These are phyloP conservation scores for Coluber constrictor DNA, from an alignment of 2,797 vertebrate species.

Conservation along the genomic window DNA sequence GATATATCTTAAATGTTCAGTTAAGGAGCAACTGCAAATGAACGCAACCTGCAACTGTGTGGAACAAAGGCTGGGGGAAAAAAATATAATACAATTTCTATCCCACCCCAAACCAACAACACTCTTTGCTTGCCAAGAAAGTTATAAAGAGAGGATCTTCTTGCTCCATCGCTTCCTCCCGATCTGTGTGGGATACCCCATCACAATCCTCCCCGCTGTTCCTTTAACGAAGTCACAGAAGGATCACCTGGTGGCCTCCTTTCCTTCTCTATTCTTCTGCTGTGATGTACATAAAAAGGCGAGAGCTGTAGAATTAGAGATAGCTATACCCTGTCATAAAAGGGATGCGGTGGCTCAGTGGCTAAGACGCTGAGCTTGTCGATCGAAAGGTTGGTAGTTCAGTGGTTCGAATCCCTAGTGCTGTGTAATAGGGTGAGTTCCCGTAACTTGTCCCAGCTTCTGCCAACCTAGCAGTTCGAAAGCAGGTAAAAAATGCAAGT, in stretches of 20 bases:
- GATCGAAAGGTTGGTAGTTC: no score
- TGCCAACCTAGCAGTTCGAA: no score
- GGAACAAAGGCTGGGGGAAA: not conserved
- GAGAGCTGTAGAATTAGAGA: no score
- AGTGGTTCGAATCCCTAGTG: no score
- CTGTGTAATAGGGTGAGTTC: no score
- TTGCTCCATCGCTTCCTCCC: not conserved
- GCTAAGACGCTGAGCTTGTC: no score
- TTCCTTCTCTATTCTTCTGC: not conserved
- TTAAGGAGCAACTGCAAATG: not conserved
- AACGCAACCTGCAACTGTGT: not conserved
- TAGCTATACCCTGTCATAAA: no score
- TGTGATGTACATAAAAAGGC: no score
- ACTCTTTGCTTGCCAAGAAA: not conserved
- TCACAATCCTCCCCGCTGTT: not conserved
- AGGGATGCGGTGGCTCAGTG: no score
- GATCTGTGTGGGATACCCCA: no score
- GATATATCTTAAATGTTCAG: not conserved
- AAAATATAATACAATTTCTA: not conserved
- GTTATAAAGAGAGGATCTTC: not conserved
- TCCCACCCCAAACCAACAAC: not conserved
- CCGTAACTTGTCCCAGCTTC: no score
- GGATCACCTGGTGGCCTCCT: not conserved
- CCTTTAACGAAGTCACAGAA: not conserved
- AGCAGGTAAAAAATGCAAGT: no score